Evolutionary conservation across 1,140 invertebrate genomes (phyloP).

Genomic region (Triops cancriformis): DNA sequence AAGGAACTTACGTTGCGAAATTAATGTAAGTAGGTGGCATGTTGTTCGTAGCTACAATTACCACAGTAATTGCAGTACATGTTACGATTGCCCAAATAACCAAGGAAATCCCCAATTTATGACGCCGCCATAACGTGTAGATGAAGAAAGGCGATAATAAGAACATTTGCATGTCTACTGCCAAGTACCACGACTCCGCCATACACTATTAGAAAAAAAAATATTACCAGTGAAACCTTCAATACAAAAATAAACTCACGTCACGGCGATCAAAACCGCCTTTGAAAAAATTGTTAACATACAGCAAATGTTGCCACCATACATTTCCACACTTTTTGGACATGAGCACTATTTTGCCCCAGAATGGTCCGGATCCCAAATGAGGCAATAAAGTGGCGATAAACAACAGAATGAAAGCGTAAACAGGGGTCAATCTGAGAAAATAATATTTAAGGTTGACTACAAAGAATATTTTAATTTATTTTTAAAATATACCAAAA

Average conservation of each 20-base stretch:
- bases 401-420: constrained; percentile 14
- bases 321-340: not conserved
- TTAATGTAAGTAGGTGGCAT: constrained; percentile 29
- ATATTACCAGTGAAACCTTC: no score
- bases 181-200: constrained; percentile 72
- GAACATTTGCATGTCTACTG: constrained; percentile 75
- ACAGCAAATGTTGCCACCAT: constrained; percentile 20
- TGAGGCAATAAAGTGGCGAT: constrained; percentile 9
- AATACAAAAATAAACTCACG: not conserved
- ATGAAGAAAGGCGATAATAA: constrained; percentile 62
- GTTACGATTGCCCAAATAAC: constrained; percentile 26
- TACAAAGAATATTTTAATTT: no score
- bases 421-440: not conserved
- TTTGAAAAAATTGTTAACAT: not conserved
- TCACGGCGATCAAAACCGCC: not conserved
- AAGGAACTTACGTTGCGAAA: constrained; percentile 24
- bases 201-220: constrained; percentile 58
- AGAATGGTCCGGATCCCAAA: not conserved
- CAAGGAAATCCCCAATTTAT: constrained; percentile 25
- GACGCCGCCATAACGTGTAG: constrained; percentile 40
- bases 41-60: constrained; percentile 24
- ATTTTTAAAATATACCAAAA: no score
- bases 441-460: no score
- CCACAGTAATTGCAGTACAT: constrained; percentile 28
- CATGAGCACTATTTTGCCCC: not conserved